phyloP scores from a whole-genome alignment of 1,140 invertebrate species.

The Drosophila arizonae region DNA sequence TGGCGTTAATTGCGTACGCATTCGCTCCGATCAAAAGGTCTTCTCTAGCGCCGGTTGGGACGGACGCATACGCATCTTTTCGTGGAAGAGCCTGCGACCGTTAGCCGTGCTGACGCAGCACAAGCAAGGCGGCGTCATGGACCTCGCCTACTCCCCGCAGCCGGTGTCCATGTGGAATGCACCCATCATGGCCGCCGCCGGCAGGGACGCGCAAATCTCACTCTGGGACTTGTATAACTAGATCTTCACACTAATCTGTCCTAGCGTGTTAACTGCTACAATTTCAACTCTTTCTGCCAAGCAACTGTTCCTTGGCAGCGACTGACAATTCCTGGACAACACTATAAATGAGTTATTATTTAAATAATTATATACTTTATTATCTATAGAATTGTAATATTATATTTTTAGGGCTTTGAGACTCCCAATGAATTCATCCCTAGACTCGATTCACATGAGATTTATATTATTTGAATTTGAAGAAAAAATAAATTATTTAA shows the following conservation, averaged over 20 bases:
- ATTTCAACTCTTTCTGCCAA: slow-evolving; percentile 10
- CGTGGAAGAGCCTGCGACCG: slow-evolving; percentile 89
- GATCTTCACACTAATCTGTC: slow-evolving; percentile 10
- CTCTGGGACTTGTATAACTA: slow-evolving; percentile 90
- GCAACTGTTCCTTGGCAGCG: slow-evolving; percentile 5
- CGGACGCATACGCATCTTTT: slow-evolving; percentile 89
- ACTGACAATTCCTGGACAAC: slow-evolving; percentile 24
- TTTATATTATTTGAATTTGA: background rate
- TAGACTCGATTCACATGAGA: background rate
- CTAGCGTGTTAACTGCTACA: slow-evolving; percentile 40
- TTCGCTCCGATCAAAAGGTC: slow-evolving; percentile 89
- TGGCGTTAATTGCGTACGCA: slow-evolving; percentile 88
- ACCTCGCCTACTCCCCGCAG: slow-evolving; percentile 86
- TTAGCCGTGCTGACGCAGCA: slow-evolving; percentile 90
- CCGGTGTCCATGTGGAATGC: slow-evolving; percentile 87
- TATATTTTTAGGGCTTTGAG: background rate
- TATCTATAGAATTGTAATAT: too few species aligned
- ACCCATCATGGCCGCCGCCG: slow-evolving; percentile 88
- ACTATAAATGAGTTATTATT: slow-evolving; percentile 3
- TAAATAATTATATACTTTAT: slow-evolving; percentile 3
- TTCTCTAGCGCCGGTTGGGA: slow-evolving; percentile 91
- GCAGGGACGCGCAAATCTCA: slow-evolving; percentile 88
- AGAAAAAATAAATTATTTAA: background rate
- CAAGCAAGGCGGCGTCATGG: slow-evolving; percentile 86
- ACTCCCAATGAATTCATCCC: background rate